phyloP scores from a whole-genome alignment of 2,113 vertebrate species.

The Neogobius melanostomus region DNA sequence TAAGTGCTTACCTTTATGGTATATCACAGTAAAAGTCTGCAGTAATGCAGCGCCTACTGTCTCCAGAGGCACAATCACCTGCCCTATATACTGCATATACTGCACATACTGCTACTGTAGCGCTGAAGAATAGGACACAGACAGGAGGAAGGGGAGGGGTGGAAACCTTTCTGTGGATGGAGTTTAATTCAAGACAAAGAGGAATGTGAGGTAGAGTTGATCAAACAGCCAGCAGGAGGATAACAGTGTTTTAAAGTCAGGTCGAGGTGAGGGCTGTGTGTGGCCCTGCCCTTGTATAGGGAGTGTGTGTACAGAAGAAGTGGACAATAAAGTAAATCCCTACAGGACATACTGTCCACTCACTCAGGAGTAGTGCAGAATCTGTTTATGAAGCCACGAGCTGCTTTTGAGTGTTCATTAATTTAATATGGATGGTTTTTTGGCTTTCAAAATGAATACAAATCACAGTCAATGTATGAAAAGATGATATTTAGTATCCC shows the following conservation, averaged over 20 bases:
- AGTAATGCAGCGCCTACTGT: slow-evolving; percentile 56
- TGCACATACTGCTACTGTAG: slow-evolving; percentile 43
- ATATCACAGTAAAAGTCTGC: slow-evolving; percentile 57
- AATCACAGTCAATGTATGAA: not conserved
- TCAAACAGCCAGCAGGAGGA: not conserved
- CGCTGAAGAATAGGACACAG: slow-evolving; percentile 35
- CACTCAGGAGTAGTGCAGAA: not conserved
- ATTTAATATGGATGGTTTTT: not conserved
- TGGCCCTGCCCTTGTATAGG: slow-evolving; percentile 24
- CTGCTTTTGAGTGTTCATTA: not conserved
- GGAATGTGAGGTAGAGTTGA: slow-evolving; percentile 12
- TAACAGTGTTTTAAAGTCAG: slow-evolving; percentile 30
- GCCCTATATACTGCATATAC: slow-evolving; percentile 60
- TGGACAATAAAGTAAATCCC: slow-evolving; percentile 42
- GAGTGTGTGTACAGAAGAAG: slow-evolving; percentile 45
- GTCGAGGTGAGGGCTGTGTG: slow-evolving; percentile 4
- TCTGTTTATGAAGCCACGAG: not conserved
- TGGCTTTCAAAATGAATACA: not conserved
- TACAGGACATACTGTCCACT: slow-evolving; percentile 17
- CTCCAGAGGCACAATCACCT: slow-evolving; percentile 65
- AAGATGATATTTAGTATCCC: no score
- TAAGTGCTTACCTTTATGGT: slow-evolving; percentile 47
- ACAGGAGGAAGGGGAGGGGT: slow-evolving; percentile 2
- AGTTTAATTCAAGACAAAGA: slow-evolving; percentile 46
- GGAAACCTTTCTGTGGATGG: slow-evolving; percentile 3